phyloP scores from a whole-genome alignment of 2,888 invertebrate genomes.

The Epirrhoe tristata region DNA sequence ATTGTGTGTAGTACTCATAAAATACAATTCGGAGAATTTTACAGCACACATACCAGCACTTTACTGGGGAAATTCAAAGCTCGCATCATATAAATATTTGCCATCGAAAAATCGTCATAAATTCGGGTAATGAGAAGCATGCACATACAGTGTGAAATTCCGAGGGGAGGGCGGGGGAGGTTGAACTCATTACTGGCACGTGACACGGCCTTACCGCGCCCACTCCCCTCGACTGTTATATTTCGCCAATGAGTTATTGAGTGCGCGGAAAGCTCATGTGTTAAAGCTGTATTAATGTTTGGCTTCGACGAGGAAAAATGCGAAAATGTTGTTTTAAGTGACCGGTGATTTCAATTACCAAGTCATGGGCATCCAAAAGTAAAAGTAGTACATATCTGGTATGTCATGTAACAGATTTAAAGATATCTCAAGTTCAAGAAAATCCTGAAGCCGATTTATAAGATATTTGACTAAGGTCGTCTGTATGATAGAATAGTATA shows the following conservation, averaged over 20 bases:
- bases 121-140: constrained; percentile 77
- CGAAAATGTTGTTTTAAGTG: constrained; percentile 13
- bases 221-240: constrained; percentile 68
- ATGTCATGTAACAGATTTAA: background rate
- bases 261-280: constrained; percentile 76
- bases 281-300: constrained; percentile 65
- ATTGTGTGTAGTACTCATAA: background rate
- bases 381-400: background rate
- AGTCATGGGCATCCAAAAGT: background rate
- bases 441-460: too few relatives aligned
- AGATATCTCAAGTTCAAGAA: too few relatives aligned
- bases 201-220: constrained; percentile 76
- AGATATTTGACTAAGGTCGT: too few relatives aligned
- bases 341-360: constrained; percentile 15
- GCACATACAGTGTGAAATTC: constrained; percentile 79
- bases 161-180: constrained; percentile 65
- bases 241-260: constrained; percentile 84
- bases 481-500: too few relatives aligned
- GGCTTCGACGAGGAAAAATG: constrained; percentile 54
- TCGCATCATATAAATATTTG: constrained; percentile 42
- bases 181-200: constrained; percentile 83
- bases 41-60: constrained; percentile 15
- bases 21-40: constrained; percentile 9
- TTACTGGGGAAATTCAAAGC: constrained; percentile 34
- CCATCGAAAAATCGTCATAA: constrained; percentile 64